Base-by-base conservation (phyloP, 2,888 invertebrate species). In the Willowsia nigromaculata region DNA sequence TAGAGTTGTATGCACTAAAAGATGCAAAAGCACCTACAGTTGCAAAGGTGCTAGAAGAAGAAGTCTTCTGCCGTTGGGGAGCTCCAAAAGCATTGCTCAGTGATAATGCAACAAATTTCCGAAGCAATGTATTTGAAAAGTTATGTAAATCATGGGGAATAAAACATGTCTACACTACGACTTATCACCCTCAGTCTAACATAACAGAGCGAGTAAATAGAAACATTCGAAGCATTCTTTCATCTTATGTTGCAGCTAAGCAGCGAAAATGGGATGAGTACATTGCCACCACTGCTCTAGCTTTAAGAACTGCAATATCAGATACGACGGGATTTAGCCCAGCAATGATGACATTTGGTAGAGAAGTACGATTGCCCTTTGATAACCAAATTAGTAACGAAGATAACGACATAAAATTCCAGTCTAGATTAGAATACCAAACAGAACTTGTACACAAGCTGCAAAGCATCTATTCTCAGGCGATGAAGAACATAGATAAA, bases 101-200 rank as follows among this genome's bases (percentile, higher is more conserved):
- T 18, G 92, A 92, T 56, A 89, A 90, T 43, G 92, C 90, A 0
- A 68, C 85, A 3, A 84, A 91, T 53, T 92, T 92, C 53, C 68
- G 59, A 0, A 50, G 86, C 3, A 33, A 84, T 1, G 56, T 85
- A 0, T 81, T 91, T 25, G 13, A 50, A 22, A 56, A 80, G 0
- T 15, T 92, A 15, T 85, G 87, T 56, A 68, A 85, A n/a, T 3
- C 33, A 0, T 90, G 88, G 89, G 68, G 84, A 0, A 84, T 90
- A 11, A 86, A 88, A 15, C 90, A 92, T 5, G 76, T 56, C 1
- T 85, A 50, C 18, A 91, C 91, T 1, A 89, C 92, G 6, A 25
- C 90, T 0, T 92, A 92, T 80, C 90, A 91, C 18, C 90, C 91
- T 0, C 91, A 91, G 33, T n/a, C 85, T 1, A 92, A 92, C 53